Percentiles rank a stretch among this genome's conserved stretches.
These are phyloP conservation scores for Notothenia rossii DNA, from an alignment of 2,113 vertebrate species.

Conservation along the genomic window DNA sequence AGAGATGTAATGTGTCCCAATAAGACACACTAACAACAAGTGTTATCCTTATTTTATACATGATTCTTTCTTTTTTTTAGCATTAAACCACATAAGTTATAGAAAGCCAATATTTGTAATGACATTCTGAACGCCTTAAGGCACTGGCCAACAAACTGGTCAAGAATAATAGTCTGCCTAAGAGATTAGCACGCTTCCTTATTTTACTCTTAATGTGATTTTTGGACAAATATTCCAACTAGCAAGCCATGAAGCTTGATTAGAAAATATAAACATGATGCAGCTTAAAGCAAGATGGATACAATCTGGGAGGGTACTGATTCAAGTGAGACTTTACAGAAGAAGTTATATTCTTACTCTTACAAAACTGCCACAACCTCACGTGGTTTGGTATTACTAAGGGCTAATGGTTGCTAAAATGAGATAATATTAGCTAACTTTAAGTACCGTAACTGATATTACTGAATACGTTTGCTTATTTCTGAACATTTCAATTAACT, in stretches of 20 bases:
- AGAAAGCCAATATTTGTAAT: neutral
- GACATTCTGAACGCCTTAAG: neutral
- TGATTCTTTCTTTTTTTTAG: no score
- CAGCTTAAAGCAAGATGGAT: no score
- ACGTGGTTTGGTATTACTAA: neutral
- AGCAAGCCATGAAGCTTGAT: no score
- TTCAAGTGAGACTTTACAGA: neutral
- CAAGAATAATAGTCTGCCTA: neutral
- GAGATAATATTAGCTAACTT: neutral
- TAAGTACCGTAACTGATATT: no score
- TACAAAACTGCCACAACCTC: neutral
- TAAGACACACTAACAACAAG: neutral
- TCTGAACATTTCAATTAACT: neutral
- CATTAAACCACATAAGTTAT: neutral
- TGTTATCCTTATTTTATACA: neutral
- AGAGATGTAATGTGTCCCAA: neutral
- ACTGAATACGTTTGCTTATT: neutral
- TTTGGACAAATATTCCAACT: no score
- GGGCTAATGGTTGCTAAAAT: neutral
- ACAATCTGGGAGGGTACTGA: no score
- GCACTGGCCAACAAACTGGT: conserved; percentile 4
- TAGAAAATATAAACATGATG: no score
- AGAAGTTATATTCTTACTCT: neutral
- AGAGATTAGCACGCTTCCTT: no score
- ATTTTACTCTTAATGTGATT: no score